Base-by-base conservation (phyloP, 53 echinoderm and acorn worm species). In the Stichopus horrens region DNA sequence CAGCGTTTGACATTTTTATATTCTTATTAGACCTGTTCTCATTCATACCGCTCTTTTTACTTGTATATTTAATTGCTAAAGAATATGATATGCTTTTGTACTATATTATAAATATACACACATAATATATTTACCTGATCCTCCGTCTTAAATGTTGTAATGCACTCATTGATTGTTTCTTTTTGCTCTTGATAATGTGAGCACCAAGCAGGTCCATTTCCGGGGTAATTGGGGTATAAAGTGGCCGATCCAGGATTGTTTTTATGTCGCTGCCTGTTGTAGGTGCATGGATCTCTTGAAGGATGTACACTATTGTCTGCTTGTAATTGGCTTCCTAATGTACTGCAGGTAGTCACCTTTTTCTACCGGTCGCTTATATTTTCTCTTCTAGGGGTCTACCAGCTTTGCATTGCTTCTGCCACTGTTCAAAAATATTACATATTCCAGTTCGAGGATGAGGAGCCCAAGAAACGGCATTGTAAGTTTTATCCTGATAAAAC, bases 151-250 rank as follows among this genome's bases (percentile, higher is more conserved):
- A 37, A 37, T 37, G 37, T 1, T 37, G 37, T 53, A 8, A 77
- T 77, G 78, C 78, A 6, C 4, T 77, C 78, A 14, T 51, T 7
- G 78, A 77, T 53, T 77, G 78, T 14, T 77, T 23, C 78, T 6
- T 23, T 53, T 77, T 77, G 78, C 78, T 77, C 78, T 77, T 77
- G 8, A 77, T 53, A 4, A 77, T 77, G 52, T 77, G 78, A 52
- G 78, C 37, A 8, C 4, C 78, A 52, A 77, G 0, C 16, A 9
- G 7, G 1, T 77, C 53, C 78, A 77, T 77, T 14, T 77, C 78
- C 8, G 53, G 37, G 53, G 78, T 77, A 14, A 77, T 22, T 53
- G 78, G 78, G 37, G 78, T 52, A 77, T 79, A 53, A 18, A 79
- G 79, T 5, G 79, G 79, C 18, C 79, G 23, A 9, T 79, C 9